Percentiles rank a stretch among this genome's conserved stretches.
Conservation (phyloP, 2,888 invertebrate genomes). For the Pachymerium ferrugineum region DNA sequence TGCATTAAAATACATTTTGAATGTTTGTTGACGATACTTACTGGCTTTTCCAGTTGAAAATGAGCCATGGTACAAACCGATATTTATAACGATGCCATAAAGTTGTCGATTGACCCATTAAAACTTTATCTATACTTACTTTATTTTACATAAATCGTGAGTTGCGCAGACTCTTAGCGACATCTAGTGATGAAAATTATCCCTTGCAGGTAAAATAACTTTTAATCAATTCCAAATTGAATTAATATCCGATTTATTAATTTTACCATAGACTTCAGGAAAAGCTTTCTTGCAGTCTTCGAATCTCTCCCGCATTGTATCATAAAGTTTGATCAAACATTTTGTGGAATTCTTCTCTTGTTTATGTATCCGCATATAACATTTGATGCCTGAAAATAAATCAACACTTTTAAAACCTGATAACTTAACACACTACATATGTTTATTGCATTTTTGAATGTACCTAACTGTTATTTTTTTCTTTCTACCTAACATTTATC, state of each 20-base stretch:
- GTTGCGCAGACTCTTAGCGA: no score
- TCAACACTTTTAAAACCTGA: background rate
- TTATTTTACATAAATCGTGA: no score
- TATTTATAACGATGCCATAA: background rate
- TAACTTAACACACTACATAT: no score
- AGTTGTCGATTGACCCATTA: background rate
- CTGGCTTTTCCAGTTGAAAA: background rate
- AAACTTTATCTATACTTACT: background rate
- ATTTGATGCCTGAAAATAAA: slow-evolving; percentile 62
- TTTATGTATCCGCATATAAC: slow-evolving; percentile 76
- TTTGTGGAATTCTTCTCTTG: slow-evolving; percentile 63
- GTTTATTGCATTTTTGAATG: no score
- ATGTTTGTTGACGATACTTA: background rate
- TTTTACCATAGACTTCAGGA: slow-evolving; percentile 74
- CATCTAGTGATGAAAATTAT: background rate
- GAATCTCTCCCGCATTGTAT: slow-evolving; percentile 57
- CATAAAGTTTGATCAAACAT: slow-evolving; percentile 80
- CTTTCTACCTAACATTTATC: no score
- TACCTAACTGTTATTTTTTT: no score
- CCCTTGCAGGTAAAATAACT: no score
- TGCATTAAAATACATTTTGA: background rate
- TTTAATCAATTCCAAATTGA: no score
- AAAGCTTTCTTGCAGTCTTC: slow-evolving; percentile 66
- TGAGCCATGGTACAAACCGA: background rate
- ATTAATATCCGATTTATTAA: no score